Conservation (phyloP, 2,113 vertebrate species). For the Prinia subflava region DNA sequence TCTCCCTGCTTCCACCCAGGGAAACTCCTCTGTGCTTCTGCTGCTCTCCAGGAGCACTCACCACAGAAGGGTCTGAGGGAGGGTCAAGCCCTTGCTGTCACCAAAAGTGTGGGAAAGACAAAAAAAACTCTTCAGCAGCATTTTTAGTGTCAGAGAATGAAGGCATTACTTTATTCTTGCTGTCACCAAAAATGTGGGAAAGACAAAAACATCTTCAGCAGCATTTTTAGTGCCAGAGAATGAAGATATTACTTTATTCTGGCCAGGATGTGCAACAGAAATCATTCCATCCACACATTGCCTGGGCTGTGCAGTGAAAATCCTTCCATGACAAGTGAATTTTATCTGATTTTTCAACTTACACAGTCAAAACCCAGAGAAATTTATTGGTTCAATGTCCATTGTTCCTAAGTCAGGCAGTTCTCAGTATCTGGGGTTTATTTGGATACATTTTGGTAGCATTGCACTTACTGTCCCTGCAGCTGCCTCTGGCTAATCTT, state of each 20-base stretch:
- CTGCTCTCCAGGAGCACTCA: neutral
- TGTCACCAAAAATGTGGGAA: neutral
- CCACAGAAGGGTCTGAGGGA: neutral
- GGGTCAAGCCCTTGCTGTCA: neutral
- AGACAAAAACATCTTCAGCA: neutral
- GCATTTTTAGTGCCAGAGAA: neutral
- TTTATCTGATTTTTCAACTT: neutral
- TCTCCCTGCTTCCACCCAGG: too few relatives aligned
- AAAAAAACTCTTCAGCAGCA: neutral
- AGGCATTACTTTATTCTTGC: neutral
- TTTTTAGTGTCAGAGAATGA: neutral
- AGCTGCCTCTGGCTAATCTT: neutral
- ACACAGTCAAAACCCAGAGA: neutral
- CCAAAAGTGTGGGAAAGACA: neutral
- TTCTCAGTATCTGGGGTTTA: neutral
- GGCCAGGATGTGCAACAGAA: neutral
- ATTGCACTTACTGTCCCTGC: neutral
- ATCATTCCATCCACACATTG: neutral
- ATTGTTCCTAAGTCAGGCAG: neutral
- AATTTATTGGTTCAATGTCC: neutral
- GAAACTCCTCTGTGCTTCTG: neutral
- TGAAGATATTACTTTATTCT: neutral
- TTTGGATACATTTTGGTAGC: accelerated
- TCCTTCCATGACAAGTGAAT: neutral
- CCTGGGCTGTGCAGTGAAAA: neutral